A percentile compares a stretch with the other conserved stretches of the same genome.
Conservation (phyloP, 2,797 vertebrate species). For the Kryptolebias ocellatus region DNA sequence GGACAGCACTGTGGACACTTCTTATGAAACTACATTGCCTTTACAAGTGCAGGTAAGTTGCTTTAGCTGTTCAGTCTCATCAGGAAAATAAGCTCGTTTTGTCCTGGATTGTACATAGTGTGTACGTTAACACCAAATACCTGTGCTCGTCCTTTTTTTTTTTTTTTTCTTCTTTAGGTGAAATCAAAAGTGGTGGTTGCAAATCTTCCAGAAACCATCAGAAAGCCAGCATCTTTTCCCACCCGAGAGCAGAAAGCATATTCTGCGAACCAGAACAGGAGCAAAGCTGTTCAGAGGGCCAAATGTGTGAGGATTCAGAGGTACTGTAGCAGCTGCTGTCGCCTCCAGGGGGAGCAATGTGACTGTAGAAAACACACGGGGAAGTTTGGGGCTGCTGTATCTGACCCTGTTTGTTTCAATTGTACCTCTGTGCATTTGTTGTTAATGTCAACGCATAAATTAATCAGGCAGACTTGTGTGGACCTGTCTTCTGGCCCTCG, state of each 20-base stretch:
- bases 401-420: background rate
- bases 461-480: background rate
- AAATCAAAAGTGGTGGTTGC: conserved; percentile 61
- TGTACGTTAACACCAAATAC: background rate
- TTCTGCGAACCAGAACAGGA: background rate
- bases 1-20: background rate
- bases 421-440: background rate
- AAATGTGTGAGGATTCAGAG: conserved; percentile 10
- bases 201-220: background rate
- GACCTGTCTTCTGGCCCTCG: no score
- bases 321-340: conserved; percentile 6
- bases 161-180: conserved; percentile 44
- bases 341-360: conserved; percentile 42
- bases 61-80: background rate
- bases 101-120: background rate
- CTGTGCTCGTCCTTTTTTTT: conserved; percentile 7
- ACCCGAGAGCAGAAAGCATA: background rate
- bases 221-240: background rate
- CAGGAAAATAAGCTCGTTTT: background rate
- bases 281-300: background rate
- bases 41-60: conserved; percentile 57
- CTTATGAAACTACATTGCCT: conserved; percentile 45
- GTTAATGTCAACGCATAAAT: background rate
- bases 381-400: background rate
- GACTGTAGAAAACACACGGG: conserved; percentile 3